phyloP scores from a whole-genome alignment of 2,888 invertebrate genomes.

The Campopleginae sp. region DNA sequence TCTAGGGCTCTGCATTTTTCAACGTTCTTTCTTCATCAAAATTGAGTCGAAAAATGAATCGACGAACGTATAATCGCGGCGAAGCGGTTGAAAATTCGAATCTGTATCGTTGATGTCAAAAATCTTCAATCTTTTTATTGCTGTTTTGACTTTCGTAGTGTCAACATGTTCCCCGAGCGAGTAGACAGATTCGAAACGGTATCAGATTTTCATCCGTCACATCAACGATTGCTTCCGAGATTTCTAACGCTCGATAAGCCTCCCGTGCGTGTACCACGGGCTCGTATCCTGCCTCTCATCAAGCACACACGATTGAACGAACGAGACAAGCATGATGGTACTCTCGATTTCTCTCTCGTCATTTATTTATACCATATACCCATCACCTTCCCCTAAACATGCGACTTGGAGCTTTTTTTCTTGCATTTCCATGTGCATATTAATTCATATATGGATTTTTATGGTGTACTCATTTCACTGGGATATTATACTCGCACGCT shows the following conservation, averaged over 20 bases:
- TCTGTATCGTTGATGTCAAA: not conserved
- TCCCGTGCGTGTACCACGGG: not conserved
- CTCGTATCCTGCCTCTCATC: conserved; percentile 26
- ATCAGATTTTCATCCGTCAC: conserved; percentile 13
- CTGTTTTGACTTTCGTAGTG: conserved; percentile 32
- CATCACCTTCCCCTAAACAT: conserved; percentile 1
- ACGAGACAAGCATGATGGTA: conserved; percentile 60
- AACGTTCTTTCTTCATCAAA: conserved; percentile 25
- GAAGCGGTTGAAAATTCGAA: not conserved
- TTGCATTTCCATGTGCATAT: not conserved
- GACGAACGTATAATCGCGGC: too few species aligned
- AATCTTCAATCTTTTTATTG: conserved; percentile 18
- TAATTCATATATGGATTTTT: not conserved
- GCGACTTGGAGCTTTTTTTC: not conserved
- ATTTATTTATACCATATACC: conserved; percentile 39
- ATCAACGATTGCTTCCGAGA: conserved; percentile 8
- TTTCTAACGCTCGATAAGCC: conserved; percentile 27
- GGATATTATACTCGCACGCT: conserved; percentile 37
- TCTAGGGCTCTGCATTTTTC: conserved; percentile 37
- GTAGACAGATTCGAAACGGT: not conserved
- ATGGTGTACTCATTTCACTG: conserved; percentile 20
- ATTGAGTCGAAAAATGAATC: not conserved
- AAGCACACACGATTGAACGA: conserved; percentile 60
- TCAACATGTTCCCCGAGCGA: not conserved
- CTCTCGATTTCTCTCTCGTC: conserved; percentile 62